Evolutionary conservation across 2,113 vertebrate species (phyloP).

Genomic region (Scatophagus argus): DNA sequence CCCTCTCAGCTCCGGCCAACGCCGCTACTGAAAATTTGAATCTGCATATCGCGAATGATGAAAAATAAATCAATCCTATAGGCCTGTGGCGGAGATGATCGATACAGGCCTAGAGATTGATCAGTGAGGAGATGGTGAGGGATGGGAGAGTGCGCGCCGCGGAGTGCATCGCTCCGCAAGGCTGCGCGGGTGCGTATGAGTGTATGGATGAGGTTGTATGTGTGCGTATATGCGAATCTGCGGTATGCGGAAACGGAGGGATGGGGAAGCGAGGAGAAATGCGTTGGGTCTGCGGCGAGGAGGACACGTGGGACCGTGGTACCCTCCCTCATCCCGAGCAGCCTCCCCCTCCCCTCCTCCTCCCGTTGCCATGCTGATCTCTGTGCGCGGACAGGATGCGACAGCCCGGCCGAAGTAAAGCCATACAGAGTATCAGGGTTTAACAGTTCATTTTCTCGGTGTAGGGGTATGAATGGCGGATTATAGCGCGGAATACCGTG

Average conservation of each 20-base stretch:
- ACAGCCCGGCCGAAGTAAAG: slow-evolving; percentile 37
- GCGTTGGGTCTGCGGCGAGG: slow-evolving; percentile 73
- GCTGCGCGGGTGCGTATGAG: slow-evolving; percentile 51
- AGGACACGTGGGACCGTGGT: slow-evolving; percentile 77
- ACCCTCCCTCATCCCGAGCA: slow-evolving; percentile 75
- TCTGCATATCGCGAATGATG: slow-evolving; percentile 56
- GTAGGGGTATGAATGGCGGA: neutral
- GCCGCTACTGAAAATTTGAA: slow-evolving; percentile 27
- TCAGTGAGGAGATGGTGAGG: slow-evolving; percentile 39
- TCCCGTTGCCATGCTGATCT: slow-evolving; percentile 79
- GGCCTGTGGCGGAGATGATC: slow-evolving; percentile 39
- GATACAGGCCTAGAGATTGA: slow-evolving; percentile 41
- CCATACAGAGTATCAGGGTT: neutral
- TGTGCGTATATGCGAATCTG: slow-evolving; percentile 49
- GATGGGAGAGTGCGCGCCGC: slow-evolving; percentile 57
- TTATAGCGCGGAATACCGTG: neutral
- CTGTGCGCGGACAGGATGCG: slow-evolving; percentile 57
- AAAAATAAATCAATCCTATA: slow-evolving; percentile 32
- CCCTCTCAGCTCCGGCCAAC: slow-evolving; percentile 47
- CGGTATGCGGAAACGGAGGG: slow-evolving; percentile 76
- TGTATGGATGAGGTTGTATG: slow-evolving; percentile 36
- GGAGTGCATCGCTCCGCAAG: slow-evolving; percentile 55
- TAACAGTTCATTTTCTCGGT: neutral
- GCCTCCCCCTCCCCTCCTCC: slow-evolving; percentile 72
- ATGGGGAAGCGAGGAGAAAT: slow-evolving; percentile 55